phyloP scores from a whole-genome alignment of 2,797 vertebrate species.

The Pseudocheirus occidentalis region DNA sequence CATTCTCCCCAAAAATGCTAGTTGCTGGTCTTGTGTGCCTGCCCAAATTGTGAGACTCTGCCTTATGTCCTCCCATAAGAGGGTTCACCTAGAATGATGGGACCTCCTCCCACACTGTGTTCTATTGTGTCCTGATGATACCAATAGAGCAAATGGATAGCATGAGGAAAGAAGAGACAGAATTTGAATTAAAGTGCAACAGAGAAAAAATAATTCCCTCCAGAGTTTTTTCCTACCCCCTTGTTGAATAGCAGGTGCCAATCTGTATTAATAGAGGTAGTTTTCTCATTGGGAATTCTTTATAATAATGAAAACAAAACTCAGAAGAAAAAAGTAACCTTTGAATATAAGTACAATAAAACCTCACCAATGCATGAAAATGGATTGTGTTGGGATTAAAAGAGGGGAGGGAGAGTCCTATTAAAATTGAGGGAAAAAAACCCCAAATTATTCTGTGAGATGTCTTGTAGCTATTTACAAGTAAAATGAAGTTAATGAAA shows the following conservation, averaged over 20 bases:
- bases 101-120: background rate
- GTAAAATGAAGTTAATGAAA: background rate
- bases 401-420: background rate
- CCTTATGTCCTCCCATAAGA: background rate
- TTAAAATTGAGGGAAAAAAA: background rate
- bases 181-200: background rate
- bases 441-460: background rate
- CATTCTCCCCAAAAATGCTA: background rate
- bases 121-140: background rate
- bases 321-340: background rate
- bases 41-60: background rate
- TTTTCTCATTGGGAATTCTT: background rate
- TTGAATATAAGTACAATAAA: background rate
- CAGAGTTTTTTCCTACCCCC: background rate
- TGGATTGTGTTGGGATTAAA: background rate
- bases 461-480: background rate
- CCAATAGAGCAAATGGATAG: background rate
- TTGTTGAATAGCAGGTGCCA: background rate
- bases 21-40: background rate
- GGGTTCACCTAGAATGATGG: background rate
- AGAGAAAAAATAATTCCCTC: background rate
- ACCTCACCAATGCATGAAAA: background rate
- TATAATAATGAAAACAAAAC: background rate
- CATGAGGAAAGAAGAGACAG: background rate
- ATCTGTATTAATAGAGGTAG: background rate